Conservation (phyloP, 2,797 vertebrate genomes). For the Somateria mollissima region DNA sequence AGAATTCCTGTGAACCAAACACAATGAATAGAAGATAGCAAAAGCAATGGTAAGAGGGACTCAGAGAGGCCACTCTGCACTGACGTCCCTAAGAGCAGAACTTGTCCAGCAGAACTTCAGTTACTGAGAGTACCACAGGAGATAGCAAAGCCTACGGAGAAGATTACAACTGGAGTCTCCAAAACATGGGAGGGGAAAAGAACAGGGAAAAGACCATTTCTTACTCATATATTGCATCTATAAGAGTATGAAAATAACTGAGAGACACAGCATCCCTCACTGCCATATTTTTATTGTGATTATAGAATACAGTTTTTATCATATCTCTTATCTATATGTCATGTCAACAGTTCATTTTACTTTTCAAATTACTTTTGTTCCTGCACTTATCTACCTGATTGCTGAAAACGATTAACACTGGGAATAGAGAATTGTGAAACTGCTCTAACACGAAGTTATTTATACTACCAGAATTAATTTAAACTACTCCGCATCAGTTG, state of each 20-base stretch:
- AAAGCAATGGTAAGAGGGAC: not conserved
- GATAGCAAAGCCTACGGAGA: not conserved
- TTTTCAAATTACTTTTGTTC: not conserved
- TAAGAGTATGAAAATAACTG: not conserved
- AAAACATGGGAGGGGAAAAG: not conserved
- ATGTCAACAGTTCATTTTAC: not conserved
- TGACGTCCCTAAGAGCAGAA: not conserved
- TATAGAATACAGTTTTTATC: not conserved
- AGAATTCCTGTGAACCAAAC: not conserved
- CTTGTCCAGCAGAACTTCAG: not conserved
- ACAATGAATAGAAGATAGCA: not conserved
- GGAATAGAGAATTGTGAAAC: conserved; percentile 38
- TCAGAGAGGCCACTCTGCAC: not conserved
- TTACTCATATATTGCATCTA: not conserved
- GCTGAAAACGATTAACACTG: not conserved
- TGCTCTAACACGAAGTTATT: conserved; percentile 23
- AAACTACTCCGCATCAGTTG: conserved; percentile 37
- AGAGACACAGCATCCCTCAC: not conserved
- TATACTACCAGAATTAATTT: conserved; percentile 49
- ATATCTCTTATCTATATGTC: not conserved
- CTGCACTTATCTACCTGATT: not conserved
- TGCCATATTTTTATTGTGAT: not conserved
- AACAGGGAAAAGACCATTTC: not conserved
- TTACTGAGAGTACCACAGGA: not conserved
- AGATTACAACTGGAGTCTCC: not conserved